These are phyloP conservation scores for Thereuonema tuberculata DNA, from an alignment of 1,140 invertebrate genomes.

Conservation along the genomic window DNA sequence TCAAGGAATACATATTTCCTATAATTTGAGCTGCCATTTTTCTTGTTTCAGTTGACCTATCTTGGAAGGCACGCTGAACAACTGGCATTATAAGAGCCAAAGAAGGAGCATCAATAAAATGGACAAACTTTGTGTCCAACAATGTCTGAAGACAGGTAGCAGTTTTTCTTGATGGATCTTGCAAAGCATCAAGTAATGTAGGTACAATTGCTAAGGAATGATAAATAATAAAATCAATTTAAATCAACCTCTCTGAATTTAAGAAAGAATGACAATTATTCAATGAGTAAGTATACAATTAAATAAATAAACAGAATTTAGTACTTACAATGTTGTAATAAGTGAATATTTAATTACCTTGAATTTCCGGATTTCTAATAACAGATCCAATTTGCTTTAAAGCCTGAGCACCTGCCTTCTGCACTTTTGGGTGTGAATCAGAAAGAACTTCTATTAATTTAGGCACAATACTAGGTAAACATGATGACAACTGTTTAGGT, in stretches of 20 bases:
- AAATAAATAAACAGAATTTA: conserved; percentile 2
- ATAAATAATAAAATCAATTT: conserved; percentile 12
- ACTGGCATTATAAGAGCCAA: conserved; percentile 98
- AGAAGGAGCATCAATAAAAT: conserved; percentile 98
- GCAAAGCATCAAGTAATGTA: conserved; percentile 75
- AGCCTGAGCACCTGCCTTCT: conserved; percentile 88
- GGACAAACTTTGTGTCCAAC: conserved; percentile 94
- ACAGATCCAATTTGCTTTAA: conserved; percentile 94
- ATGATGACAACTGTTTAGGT: conserved; percentile 94
- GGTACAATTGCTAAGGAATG: conserved; percentile 69
- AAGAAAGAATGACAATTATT: conserved; percentile 2
- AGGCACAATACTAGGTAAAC: conserved; percentile 95
- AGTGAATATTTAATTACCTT: no score
- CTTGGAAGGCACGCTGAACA: conserved; percentile 90
- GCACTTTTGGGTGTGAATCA: conserved; percentile 97
- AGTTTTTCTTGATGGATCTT: conserved; percentile 94
- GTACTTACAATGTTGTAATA: neutral
- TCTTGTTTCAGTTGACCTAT: conserved; percentile 89
- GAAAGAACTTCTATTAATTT: conserved; percentile 92
- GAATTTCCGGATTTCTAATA: conserved; percentile 96
- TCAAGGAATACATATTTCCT: conserved; percentile 98
- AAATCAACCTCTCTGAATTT: neutral
- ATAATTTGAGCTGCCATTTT: conserved; percentile 98
- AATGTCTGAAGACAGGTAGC: conserved; percentile 79
- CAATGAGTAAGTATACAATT: neutral